Conservation (phyloP, 1,140 invertebrate species). For the Penaeus vannamei region DNA sequence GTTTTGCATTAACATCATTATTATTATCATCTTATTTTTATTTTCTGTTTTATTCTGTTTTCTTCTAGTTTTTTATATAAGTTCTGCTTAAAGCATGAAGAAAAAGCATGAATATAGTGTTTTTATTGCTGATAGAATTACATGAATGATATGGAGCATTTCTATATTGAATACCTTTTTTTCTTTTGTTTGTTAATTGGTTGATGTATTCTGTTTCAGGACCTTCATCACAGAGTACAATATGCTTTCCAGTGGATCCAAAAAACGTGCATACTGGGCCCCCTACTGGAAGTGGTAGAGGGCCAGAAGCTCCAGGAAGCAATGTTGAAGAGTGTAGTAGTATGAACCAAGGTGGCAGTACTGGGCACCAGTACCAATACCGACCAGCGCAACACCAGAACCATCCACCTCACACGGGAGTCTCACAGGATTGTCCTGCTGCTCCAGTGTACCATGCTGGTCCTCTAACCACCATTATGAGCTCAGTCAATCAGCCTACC, state of each 20-base stretch:
- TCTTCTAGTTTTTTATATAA: slow-evolving; percentile 77
- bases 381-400: slow-evolving; percentile 71
- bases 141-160: not conserved
- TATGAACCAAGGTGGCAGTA: slow-evolving; percentile 32
- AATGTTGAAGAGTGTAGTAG: slow-evolving; percentile 43
- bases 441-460: slow-evolving; percentile 51
- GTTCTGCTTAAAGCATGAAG: slow-evolving; percentile 74
- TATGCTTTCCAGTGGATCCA: slow-evolving; percentile 89
- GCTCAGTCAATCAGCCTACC: slow-evolving; percentile 56
- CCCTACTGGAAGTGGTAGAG: slow-evolving; percentile 90
- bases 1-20: no score
- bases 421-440: slow-evolving; percentile 49
- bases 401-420: slow-evolving; percentile 68
- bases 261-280: slow-evolving; percentile 97
- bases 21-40: no score
- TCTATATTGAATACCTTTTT: not conserved
- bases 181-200: not conserved
- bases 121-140: slow-evolving; percentile 5
- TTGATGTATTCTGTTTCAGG: slow-evolving; percentile 45
- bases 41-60: slow-evolving; percentile 38
- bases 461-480: slow-evolving; percentile 60
- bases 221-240: slow-evolving; percentile 62
- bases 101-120: not conserved
- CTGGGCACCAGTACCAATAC: slow-evolving; percentile 75
- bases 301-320: slow-evolving; percentile 74